phyloP scores from a whole-genome alignment of 2,797 vertebrate genomes.

The Sorex maritimensis region DNA sequence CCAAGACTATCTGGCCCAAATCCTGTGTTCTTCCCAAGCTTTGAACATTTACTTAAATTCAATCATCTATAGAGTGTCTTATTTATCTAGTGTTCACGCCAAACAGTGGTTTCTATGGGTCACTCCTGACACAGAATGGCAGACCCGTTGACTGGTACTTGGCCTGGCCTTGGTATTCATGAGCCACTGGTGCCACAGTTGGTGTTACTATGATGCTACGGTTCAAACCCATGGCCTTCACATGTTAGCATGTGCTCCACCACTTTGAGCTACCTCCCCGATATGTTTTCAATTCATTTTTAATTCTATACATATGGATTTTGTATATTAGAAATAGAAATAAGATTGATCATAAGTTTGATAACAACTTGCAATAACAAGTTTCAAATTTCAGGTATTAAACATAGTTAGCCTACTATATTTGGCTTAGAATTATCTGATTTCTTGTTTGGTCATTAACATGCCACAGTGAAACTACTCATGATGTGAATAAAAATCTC shows the following conservation, averaged over 20 bases:
- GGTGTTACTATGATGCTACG: too few species aligned
- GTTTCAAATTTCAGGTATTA: constrained; percentile 9
- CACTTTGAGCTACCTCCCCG: too few species aligned
- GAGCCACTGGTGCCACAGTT: too few species aligned
- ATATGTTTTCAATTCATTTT: background rate
- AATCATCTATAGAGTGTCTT: background rate
- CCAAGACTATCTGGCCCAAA: background rate
- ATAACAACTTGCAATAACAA: constrained; percentile 52
- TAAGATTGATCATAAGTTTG: background rate
- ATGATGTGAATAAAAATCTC: constrained; percentile 65
- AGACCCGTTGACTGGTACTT: too few species aligned
- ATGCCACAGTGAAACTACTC: constrained; percentile 62
- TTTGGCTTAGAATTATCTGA: constrained; percentile 52
- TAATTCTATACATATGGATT: background rate
- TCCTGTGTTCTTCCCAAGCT: constrained; percentile 13
- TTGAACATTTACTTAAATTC: constrained; percentile 45
- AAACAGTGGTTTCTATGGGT: too few species aligned
- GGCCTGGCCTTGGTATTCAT: too few species aligned
- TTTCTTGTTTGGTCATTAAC: constrained; percentile 52
- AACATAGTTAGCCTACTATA: constrained; percentile 14
- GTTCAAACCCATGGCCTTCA: too few species aligned
- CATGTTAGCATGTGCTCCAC: too few species aligned
- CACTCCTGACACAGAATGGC: too few species aligned
- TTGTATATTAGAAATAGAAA: background rate
- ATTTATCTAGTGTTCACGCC: background rate